phyloP scores from a whole-genome alignment of 1,140 invertebrate genomes.

The Drosophila orosa region DNA sequence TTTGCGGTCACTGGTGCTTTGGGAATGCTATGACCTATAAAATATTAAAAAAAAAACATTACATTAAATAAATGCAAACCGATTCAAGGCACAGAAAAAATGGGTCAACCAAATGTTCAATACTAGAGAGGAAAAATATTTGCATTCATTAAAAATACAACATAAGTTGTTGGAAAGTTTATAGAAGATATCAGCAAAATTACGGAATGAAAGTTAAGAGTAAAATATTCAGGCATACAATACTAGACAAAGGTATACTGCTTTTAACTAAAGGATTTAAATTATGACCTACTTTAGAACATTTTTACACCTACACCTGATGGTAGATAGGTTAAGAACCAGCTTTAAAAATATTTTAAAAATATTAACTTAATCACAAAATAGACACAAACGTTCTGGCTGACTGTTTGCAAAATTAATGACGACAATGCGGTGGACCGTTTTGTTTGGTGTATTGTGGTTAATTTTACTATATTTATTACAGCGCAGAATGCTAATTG shows the following conservation, averaged over 20 bases:
- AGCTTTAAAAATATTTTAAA: neutral
- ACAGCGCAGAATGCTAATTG: conserved; percentile 74
- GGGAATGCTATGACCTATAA: conserved; percentile 45
- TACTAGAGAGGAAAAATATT: conserved; percentile 1
- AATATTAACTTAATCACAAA: conserved; percentile 16
- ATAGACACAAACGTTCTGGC: neutral
- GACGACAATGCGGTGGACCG: conserved; percentile 25
- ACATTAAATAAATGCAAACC: conserved; percentile 32
- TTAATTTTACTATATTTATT: conserved; percentile 80
- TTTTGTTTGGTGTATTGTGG: conserved; percentile 68
- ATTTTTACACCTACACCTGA: too few relatives aligned
- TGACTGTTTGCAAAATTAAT: conserved; percentile 13
- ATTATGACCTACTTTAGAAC: neutral
- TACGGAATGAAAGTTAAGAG: neutral
- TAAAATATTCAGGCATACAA: neutral
- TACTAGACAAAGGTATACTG: too few relatives aligned
- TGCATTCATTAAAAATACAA: conserved; percentile 8
- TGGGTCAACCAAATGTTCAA: neutral
- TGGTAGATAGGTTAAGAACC: neutral
- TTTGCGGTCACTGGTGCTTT: conserved; percentile 55
- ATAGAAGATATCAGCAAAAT: neutral
- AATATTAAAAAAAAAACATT: conserved; percentile 55
- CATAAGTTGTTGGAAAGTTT: neutral
- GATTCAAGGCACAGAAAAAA: conserved; percentile 6
- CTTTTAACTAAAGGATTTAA: neutral